Conservation (phyloP, 2,888 invertebrate species). For the Glyphotaelius pellucidus region DNA sequence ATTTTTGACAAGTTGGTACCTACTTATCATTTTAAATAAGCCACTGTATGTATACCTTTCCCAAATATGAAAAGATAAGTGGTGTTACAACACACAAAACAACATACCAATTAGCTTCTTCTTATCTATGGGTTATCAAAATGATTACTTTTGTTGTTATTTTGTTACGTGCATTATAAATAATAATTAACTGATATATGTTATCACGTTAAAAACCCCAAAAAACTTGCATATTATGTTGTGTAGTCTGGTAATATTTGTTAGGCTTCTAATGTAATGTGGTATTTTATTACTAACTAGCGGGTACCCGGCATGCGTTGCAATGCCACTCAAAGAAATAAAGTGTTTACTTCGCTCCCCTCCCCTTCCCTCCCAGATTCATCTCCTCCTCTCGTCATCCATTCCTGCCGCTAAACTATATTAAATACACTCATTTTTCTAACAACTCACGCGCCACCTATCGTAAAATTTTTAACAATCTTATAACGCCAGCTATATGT, state of each 20-base stretch:
- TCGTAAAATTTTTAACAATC: no score
- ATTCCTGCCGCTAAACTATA: no score
- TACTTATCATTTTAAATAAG: slow-evolving; percentile 28
- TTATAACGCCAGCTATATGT: no score
- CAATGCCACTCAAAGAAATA: no score
- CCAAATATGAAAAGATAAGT: slow-evolving; percentile 6
- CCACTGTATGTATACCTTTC: slow-evolving; percentile 42
- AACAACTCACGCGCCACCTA: no score
- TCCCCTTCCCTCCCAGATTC: no score
- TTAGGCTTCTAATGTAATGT: neutral
- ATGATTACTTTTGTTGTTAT: neutral
- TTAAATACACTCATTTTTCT: no score
- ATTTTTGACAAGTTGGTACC: neutral
- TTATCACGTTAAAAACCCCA: neutral
- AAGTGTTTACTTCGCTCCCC: no score
- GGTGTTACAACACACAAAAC: neutral
- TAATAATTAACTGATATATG: neutral
- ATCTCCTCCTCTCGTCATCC: no score
- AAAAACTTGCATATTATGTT: neutral
- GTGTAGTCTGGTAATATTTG: neutral
- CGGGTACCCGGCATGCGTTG: no score
- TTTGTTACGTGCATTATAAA: slow-evolving; percentile 19
- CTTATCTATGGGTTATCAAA: slow-evolving; percentile 25
- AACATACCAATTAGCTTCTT: slow-evolving; percentile 7
- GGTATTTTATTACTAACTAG: neutral